phyloP scores from a whole-genome alignment of 2,113 vertebrate species.

The Haliaeetus leucogaster region DNA sequence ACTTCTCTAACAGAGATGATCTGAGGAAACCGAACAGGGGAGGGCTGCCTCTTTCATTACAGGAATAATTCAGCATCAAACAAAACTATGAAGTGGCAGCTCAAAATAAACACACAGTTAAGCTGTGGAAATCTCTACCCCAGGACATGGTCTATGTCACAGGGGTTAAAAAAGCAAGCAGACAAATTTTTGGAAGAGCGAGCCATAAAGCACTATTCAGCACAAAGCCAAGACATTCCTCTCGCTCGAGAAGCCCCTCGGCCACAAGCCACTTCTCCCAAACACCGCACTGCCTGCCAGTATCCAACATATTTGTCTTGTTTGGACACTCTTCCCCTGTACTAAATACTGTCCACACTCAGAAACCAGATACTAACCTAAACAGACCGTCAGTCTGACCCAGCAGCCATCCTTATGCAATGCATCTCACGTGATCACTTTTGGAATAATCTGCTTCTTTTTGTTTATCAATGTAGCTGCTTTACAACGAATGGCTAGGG shows the following conservation, averaged over 20 bases:
- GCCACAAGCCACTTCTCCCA: background rate
- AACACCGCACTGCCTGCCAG: fast-evolving
- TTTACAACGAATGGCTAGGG: background rate
- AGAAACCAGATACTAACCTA: fast-evolving
- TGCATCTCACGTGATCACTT: fast-evolving
- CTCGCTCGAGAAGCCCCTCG: background rate
- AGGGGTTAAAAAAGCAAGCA: fast-evolving
- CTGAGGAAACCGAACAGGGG: fast-evolving
- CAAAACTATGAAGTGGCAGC: fast-evolving
- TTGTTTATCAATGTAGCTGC: background rate
- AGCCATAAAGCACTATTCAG: fast-evolving
- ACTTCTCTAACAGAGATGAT: background rate
- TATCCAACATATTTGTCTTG: fast-evolving
- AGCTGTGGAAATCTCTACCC: background rate
- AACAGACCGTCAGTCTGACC: background rate
- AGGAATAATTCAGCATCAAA: background rate
- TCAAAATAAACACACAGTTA: background rate
- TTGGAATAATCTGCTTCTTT: background rate
- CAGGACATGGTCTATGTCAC: background rate
- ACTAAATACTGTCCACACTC: fast-evolving
- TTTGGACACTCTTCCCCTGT: fast-evolving
- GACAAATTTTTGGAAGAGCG: fast-evolving
- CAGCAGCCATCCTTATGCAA: background rate
- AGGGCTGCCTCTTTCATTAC: background rate
- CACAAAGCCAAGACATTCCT: background rate